phyloP scores from a whole-genome alignment of 2,113 vertebrate genomes.

The Nansenia antarctica region DNA sequence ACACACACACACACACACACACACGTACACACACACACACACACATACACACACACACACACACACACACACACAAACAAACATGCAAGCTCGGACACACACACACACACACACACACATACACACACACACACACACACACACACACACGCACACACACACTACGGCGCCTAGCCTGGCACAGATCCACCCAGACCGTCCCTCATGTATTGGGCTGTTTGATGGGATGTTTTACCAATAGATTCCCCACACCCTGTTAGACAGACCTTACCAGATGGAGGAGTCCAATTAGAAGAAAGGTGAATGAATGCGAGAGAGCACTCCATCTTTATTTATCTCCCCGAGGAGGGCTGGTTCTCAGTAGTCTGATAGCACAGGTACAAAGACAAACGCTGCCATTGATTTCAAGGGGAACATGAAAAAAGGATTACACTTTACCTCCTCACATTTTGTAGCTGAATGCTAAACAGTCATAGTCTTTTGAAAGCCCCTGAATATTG shows the following conservation, averaged over 20 bases:
- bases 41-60: no score
- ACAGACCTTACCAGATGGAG: slow-evolving; percentile 68
- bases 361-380: slow-evolving; percentile 40
- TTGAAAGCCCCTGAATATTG: slow-evolving; percentile 20
- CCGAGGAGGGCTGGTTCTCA: slow-evolving; percentile 32
- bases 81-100: no score
- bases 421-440: background rate
- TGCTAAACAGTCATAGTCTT: slow-evolving; percentile 31
- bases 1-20: no score
- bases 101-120: no score
- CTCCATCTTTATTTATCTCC: slow-evolving; percentile 43
- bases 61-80: no score
- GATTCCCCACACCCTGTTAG: slow-evolving; percentile 56
- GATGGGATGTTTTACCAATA: slow-evolving; percentile 62
- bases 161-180: slow-evolving; percentile 35
- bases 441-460: slow-evolving; percentile 40
- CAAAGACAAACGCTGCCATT: slow-evolving; percentile 32
- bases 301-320: slow-evolving; percentile 44
- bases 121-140: background rate
- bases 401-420: slow-evolving; percentile 11
- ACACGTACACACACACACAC: no score
- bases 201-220: slow-evolving; percentile 56
- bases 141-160: slow-evolving; percentile 20
- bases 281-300: slow-evolving; percentile 69
- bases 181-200: slow-evolving; percentile 44